Evolutionary conservation across 2,888 invertebrate species (phyloP), one percentile per base, ranked within the genome.

Genomic region (Actias luna): DNA sequence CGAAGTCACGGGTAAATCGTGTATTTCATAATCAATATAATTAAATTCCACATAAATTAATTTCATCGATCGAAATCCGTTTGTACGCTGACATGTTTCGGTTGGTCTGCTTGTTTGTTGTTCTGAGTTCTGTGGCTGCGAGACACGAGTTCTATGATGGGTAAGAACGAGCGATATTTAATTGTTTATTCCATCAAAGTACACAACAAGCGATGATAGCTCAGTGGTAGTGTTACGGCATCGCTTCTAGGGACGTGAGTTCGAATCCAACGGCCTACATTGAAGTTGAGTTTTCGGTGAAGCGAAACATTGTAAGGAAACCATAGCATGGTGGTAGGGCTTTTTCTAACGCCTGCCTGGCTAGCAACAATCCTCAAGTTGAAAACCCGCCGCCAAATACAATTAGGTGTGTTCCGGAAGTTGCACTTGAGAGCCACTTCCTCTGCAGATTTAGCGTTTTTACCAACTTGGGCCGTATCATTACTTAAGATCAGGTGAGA

Each of bases 81-180:
- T 55, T 29, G 29, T n/a, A 14, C 16, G 29, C n/a, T 22, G 59
- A 12, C 25, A 75, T 78, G 75, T 71, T 65, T 60, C 59, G 63
- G 27, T 7, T 69, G 58, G 62, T 78, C 0, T 50, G 69, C 67
- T 65, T 79, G 16, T 69, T 78, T 63, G 61, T 77, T 36, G 60
- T 80, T 29, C 18, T 80, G 7, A 69, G 72, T 57, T 70, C 74
- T 33, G 80, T 67, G 59, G 69, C 69, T 2, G 77, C 79, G 59
- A 87, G 80, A 75, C 80, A 85, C 65, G 85, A 87, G 61, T 60
- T 66, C 0, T 87, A 85, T 70, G 81, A 87, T 63, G 78, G 79
- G 77, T 77, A 66, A 75, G 75, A 31, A 3, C n/a, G n/a, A n/a
- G n/a, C n/a, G n/a, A n/a, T n/a, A n/a, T n/a, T n/a, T n/a, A n/a